Evolutionary conservation across 1,140 invertebrate genomes (phyloP).

Genomic region (Mya arenaria): DNA sequence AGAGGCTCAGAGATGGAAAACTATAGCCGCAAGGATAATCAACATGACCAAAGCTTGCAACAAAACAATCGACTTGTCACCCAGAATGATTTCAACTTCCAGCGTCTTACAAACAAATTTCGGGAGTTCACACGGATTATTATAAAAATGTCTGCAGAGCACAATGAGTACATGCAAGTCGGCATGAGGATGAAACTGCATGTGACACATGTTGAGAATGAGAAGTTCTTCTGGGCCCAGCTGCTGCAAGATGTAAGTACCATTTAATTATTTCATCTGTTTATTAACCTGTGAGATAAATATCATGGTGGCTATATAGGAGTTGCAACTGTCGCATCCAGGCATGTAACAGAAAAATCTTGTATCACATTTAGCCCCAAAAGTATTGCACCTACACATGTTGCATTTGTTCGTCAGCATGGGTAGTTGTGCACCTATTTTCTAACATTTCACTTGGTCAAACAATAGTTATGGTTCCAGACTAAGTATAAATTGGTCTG

Average conservation of each 20-base stretch:
- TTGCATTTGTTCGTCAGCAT: no score
- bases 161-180: neutral
- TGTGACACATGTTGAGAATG: slow-evolving; percentile 40
- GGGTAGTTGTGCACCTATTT: no score
- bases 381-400: no score
- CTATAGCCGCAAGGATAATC: no score
- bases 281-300: neutral
- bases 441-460: no score
- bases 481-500: no score
- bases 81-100: neutral
- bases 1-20: no score
- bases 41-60: no score
- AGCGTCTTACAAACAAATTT: slow-evolving; percentile 15
- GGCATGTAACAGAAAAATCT: no score
- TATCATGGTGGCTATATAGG: neutral
- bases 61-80: neutral
- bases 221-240: slow-evolving; percentile 51
- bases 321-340: neutral
- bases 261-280: neutral
- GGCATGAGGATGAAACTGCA: slow-evolving; percentile 7
- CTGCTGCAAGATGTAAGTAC: slow-evolving; percentile 36
- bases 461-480: no score
- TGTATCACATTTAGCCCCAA: no score
- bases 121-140: slow-evolving; percentile 12
- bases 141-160: neutral